Percentiles rank a stretch among this genome's conserved stretches.
These are phyloP conservation scores for Loriculus beryllinus DNA, from an alignment of 2,797 vertebrate species.

Conservation along the genomic window DNA sequence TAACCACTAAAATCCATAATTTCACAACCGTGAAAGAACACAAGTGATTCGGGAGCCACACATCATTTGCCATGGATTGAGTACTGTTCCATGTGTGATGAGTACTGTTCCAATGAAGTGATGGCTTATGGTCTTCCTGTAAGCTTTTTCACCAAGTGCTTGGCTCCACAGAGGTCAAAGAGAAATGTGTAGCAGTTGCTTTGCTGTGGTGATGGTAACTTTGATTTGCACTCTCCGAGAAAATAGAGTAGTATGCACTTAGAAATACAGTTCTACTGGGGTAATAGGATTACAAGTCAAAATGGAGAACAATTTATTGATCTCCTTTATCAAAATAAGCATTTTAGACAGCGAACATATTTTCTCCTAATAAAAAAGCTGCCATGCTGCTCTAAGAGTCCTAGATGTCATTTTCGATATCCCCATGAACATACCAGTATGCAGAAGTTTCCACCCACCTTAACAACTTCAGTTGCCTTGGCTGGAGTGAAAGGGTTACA, in stretches of 20 bases:
- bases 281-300: background rate
- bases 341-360: background rate
- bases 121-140: background rate
- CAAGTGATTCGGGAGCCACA: background rate
- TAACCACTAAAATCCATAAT: background rate
- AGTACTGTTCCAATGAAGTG: background rate
- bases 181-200: background rate
- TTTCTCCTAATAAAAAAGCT: background rate
- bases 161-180: background rate
- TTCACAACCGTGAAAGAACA: background rate
- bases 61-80: background rate
- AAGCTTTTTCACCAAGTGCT: background rate
- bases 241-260: background rate
- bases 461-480: background rate
- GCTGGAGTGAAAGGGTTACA: background rate
- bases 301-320: background rate
- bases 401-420: background rate
- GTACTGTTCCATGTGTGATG: background rate
- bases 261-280: background rate
- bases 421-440: background rate
- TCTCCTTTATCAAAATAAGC: background rate
- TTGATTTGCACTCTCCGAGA: background rate
- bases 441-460: background rate
- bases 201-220: background rate
- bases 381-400: background rate